Conservation (phyloP, 1,140 invertebrate genomes). For the Episyrphus balteatus region DNA sequence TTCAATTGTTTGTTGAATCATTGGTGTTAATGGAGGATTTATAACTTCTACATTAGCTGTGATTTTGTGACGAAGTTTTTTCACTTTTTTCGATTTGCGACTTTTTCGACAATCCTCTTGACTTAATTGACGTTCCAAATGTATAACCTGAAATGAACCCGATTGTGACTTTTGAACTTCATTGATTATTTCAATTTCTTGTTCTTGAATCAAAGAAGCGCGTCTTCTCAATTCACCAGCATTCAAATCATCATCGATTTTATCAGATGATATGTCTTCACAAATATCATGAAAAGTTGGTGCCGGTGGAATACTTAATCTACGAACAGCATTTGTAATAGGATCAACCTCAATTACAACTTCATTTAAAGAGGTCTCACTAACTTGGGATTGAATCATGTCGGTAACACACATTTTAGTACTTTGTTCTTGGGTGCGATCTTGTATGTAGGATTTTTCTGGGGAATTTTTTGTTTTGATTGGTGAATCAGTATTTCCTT, state of each 20-base stretch:
- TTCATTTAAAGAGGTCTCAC: not conserved
- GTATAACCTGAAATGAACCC: constrained; percentile 25
- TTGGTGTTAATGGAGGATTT: constrained; percentile 16
- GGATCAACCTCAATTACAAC: constrained; percentile 6
- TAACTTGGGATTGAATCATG: no score
- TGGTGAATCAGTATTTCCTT: constrained; percentile 6
- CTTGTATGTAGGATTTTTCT: not conserved
- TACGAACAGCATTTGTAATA: constrained; percentile 12
- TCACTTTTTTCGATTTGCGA: constrained; percentile 18
- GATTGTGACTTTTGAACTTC: constrained; percentile 29
- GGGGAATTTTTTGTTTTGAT: constrained; percentile 2
- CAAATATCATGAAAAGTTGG: constrained; percentile 44
- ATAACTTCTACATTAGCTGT: constrained; percentile 27
- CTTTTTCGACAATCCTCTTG: constrained; percentile 19
- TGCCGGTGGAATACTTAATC: constrained; percentile 30
- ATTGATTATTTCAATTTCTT: constrained; percentile 30
- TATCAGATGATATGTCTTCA: constrained; percentile 40
- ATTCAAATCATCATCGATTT: constrained; percentile 41
- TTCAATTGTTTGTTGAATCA: constrained; percentile 19
- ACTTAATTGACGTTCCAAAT: constrained; percentile 23
- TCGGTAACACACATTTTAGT: no score
- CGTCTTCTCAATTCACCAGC: constrained; percentile 35
- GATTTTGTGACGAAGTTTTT: constrained; percentile 28
- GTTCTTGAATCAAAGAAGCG: constrained; percentile 32
- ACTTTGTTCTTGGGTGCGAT: no score